These are phyloP conservation scores for Latheticus oryzae DNA, from an alignment of 2,888 invertebrate species.

Conservation along the genomic window DNA sequence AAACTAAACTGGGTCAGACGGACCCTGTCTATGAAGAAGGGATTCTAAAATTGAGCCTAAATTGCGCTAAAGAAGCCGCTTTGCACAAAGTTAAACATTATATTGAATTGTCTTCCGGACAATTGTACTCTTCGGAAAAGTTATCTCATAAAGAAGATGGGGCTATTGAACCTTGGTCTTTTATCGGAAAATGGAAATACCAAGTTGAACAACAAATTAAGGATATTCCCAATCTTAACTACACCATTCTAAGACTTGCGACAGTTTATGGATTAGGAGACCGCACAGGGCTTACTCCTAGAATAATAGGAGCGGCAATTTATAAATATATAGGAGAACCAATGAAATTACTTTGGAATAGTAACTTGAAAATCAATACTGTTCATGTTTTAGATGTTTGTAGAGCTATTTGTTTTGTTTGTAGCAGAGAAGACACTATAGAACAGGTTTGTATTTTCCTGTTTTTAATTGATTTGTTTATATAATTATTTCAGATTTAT, in stretches of 20 bases:
- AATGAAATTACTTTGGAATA: constrained; percentile 92
- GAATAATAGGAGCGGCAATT: constrained; percentile 87
- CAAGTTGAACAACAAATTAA: constrained; percentile 81
- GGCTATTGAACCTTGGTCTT: constrained; percentile 85
- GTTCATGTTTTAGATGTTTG: constrained; percentile 89
- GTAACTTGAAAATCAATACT: constrained; percentile 86
- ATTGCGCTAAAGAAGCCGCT: constrained; percentile 84
- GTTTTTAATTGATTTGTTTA: too few species aligned
- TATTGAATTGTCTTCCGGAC: constrained; percentile 87
- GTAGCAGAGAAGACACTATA: constrained; percentile 58
- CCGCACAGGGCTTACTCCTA: constrained; percentile 83
- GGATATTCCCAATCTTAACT: constrained; percentile 76
- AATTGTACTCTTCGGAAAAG: constrained; percentile 84
- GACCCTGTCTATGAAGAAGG: constrained; percentile 93
- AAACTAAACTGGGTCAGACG: constrained; percentile 88
- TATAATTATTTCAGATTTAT: constrained; percentile 70
- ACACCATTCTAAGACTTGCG: constrained; percentile 84
- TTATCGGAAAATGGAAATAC: constrained; percentile 83
- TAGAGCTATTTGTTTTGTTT: constrained; percentile 81
- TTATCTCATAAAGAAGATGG: constrained; percentile 82
- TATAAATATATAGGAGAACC: constrained; percentile 90
- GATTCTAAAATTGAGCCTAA: constrained; percentile 82
- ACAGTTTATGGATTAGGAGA: constrained; percentile 90
- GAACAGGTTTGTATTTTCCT: constrained; percentile 55
- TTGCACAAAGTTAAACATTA: constrained; percentile 76